phyloP scores from a whole-genome alignment of 2,888 invertebrate genomes.

The Stratiomys singularior region DNA sequence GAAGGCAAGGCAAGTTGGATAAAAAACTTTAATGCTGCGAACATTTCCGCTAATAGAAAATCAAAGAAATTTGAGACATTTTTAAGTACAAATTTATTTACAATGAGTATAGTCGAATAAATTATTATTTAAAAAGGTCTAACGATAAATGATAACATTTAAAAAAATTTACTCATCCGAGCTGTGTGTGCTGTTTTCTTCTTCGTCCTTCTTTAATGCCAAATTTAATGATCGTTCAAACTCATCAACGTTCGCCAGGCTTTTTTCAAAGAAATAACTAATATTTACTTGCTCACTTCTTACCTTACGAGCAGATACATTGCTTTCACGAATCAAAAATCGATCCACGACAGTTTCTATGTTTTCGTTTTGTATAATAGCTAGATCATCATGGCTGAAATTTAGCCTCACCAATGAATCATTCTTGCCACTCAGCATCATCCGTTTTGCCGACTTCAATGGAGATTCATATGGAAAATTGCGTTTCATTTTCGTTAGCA shows the following conservation, averaged over 20 bases:
- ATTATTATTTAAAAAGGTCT: background rate
- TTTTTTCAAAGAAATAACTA: conserved; percentile 68
- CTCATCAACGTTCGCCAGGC: conserved; percentile 68
- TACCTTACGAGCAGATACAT: background rate
- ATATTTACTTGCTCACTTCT: conserved; percentile 52
- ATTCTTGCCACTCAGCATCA: conserved; percentile 4
- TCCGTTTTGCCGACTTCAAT: conserved; percentile 18
- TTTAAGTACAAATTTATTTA: too few species aligned
- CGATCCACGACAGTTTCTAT: conserved; percentile 56
- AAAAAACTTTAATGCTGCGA: too few species aligned
- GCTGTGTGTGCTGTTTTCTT: background rate
- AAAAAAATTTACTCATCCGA: background rate
- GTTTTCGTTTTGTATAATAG: background rate
- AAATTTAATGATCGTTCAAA: conserved; percentile 71
- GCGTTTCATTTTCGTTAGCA: conserved; percentile 53
- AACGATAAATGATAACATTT: background rate
- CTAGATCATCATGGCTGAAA: conserved; percentile 30
- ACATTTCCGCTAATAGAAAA: too few species aligned
- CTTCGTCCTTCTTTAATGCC: background rate
- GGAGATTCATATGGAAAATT: conserved; percentile 24
- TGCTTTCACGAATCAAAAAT: conserved; percentile 54
- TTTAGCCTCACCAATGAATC: background rate
- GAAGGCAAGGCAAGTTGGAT: too few species aligned
- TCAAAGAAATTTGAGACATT: too few species aligned
- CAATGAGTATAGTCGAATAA: too few species aligned